Evolutionary conservation across 2,797 vertebrate genomes (phyloP).

Genomic region (Amblyraja radiata): DNA sequence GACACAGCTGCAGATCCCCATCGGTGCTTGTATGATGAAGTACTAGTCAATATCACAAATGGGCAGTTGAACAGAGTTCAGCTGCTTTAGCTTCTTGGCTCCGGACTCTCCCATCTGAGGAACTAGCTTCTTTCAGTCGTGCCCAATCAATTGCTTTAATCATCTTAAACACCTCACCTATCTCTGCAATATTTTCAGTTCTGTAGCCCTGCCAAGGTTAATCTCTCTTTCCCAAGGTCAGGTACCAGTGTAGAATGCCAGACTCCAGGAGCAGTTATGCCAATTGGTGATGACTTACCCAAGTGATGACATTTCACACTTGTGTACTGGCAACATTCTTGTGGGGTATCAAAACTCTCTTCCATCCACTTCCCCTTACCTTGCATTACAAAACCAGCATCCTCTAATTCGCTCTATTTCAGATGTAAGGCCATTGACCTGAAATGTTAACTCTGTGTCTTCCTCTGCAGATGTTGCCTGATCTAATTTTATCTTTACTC

Average conservation of each 20-base stretch:
- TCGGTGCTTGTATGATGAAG: neutral
- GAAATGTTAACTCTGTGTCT: too few species aligned
- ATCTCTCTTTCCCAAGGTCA: neutral
- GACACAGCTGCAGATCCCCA: neutral
- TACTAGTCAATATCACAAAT: neutral
- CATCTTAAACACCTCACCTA: neutral
- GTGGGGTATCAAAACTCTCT: neutral
- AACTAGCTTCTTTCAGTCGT: neutral
- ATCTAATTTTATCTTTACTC: neutral
- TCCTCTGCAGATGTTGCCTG: too few species aligned
- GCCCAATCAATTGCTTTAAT: neutral
- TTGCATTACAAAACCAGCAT: neutral
- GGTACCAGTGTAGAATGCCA: neutral
- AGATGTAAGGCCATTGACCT: too few species aligned
- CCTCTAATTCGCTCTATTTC: too few species aligned
- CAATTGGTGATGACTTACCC: neutral
- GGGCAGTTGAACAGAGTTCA: too few species aligned
- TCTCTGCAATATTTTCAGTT: neutral
- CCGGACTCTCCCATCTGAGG: neutral
- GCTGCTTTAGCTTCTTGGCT: neutral
- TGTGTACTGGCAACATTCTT: neutral
- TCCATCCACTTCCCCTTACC: neutral
- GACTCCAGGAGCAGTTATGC: neutral
- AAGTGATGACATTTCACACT: neutral
- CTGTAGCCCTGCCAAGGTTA: neutral